Conservation (phyloP, 2,888 invertebrate species). For the Dexiosoma caninum region DNA sequence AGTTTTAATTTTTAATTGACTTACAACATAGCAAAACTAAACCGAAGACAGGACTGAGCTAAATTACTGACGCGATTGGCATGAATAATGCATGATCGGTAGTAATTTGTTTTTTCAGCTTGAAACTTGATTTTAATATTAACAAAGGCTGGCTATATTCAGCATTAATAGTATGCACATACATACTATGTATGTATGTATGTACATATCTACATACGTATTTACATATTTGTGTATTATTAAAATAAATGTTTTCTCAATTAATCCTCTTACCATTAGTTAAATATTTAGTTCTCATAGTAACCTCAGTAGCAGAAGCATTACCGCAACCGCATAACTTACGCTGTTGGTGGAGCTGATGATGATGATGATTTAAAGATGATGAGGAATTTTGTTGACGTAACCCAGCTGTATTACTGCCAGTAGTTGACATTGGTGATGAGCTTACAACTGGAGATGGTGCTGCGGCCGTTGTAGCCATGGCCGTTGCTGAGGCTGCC, state of each 20-base stretch:
- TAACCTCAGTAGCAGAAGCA: conserved; percentile 64
- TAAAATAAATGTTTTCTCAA: background rate
- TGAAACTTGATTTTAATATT: no score
- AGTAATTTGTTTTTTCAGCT: no score
- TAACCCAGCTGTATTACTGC: background rate
- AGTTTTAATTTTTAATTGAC: no score
- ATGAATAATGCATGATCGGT: no score
- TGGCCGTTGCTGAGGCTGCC: conserved; percentile 63
- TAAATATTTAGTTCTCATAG: conserved; percentile 68
- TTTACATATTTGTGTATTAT: no score
- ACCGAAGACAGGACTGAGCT: no score
- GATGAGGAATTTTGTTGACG: conserved; percentile 59
- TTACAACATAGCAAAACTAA: no score
- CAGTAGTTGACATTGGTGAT: conserved; percentile 27
- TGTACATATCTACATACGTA: background rate
- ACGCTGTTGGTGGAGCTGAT: conserved; percentile 66
- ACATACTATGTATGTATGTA: background rate
- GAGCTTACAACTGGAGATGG: conserved; percentile 17
- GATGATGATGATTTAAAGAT: conserved; percentile 64
- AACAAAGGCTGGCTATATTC: no score
- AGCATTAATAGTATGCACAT: background rate
- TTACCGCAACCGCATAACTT: conserved; percentile 69
- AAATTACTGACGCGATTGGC: no score
- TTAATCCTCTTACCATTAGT: conserved; percentile 68
- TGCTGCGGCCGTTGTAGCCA: conserved; percentile 49